Base-by-base conservation (phyloP, 2,888 invertebrate species). In the Luperina nickerlii region DNA sequence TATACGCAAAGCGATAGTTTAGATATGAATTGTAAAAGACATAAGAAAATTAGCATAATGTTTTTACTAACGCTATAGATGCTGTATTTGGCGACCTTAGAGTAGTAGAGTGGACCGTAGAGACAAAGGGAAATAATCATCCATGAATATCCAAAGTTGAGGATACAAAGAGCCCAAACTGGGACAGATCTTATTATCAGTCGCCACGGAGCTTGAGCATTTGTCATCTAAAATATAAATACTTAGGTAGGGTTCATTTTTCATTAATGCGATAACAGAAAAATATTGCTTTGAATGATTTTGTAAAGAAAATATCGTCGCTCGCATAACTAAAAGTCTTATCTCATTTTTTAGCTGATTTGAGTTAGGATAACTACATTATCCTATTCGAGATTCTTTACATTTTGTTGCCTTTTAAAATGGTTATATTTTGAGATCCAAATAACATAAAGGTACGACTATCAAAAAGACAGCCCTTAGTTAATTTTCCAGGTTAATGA, bases 121-220 rank as follows among this genome's bases (percentile, higher is more conserved):
- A 95, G 91, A 74, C 96, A 95, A 24, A 97, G 51, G 1, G 96
- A 91, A 76, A 95, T 95, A 38, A 96, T 96, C 92, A 96, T 95
- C 96, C 96, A 97, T n/a, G 96, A 91, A 78, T 96, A 97, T 63
- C 96, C 96, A 87, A 96, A 96, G 84, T 96, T 96, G 60, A 97
- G 90, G 66, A 93, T 92, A 74, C 96, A 96, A 7, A 97, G 88
- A 18, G 95, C 92, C 96, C 96, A 97, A 89, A 96, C 95, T 0
- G 96, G 92, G 2, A 92, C 88, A 1, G 96, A 97, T 87, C 90
- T 94, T 24, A 97, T 76, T 78, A 97, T 96, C 11, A 92, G 78
- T 68, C 88, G 92, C 96, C 96, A 96, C 0, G 96, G 96, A 11
- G 96, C 92, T 87, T 94, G 93, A 11, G 93, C 90, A 83, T 96